Evolutionary conservation across 1,140 invertebrate species (phyloP), one percentile per base, ranked within the genome.

Genomic region (Temnothorax curvispinosus): DNA sequence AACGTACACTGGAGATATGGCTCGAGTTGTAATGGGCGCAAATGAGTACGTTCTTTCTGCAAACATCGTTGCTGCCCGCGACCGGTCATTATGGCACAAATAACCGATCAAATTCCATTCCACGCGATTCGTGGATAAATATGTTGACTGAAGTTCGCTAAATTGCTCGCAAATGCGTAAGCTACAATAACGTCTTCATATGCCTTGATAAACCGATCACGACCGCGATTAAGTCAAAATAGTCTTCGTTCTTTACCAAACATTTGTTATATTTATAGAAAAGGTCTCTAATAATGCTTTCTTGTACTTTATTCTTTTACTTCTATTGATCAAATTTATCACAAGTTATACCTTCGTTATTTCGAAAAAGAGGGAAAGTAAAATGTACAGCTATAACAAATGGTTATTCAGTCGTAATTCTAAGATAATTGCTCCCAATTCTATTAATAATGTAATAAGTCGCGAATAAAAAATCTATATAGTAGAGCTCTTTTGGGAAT

Each of bases 11-110:
- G 44, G 35, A 77, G 38, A 85, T 64, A 77, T 41, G 44, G 82
- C n/a, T 32, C 69, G 9, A 18, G 32, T 15, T 52, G 58, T 64
- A 62, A 52, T 64, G 41, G 56, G 58, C 35, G 67, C 80, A 58
- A 82, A 72, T 82, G 74, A 82, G 80, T 32, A 47, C 27, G 80
- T 44, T 82, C 67, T 56, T 47, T 47, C 52, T 1, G 67, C 52
- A 82, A 72, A 72, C 78, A 72, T 72, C 15, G 65, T 72, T 72
- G 38, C 50, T 38, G 35, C 4, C 13, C 64, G 1, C 52, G 13
- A 15, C 3, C 47, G 3, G 35, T 81, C 77, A 8, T 80, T 44
- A 82, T 11, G 52, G 15, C 52, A 38, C 18, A 35, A 54, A 72
- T 72, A 56, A 47, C 7, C 67, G 52, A 80, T 80, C 38, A 41